Evolutionary conservation across 2,888 invertebrate species (phyloP), one percentile per base, ranked within the genome.

Genomic region (Nymphalis polychloros): DNA sequence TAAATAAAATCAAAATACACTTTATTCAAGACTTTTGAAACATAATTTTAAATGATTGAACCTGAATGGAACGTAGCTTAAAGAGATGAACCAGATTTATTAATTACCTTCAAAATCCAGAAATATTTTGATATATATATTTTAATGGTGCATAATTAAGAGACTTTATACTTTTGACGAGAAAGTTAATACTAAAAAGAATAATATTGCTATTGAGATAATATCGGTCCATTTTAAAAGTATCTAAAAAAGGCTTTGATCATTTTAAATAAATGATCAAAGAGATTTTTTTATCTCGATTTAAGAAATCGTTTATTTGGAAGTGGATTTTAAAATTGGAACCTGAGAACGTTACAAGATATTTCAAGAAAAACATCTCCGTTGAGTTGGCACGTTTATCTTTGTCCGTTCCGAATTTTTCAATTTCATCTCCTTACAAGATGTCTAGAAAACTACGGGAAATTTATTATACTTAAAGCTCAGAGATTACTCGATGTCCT

Each of bases 381-480:
- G 27, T n/a, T 17, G 17, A 49, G 35, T 62, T 20, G 50, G 16
- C 19, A 20, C 60, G 60, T 63, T 52, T 63, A 52, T 63, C 52
- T 50, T 35, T 16, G 41, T 52, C 50, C 20, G 17, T 63, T 48
- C 16, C 48, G 16, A 52, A 57, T 57, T 41, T 63, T 52, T 52
- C 52, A 63, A 52, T 63, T 52, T 35, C 41, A 50, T 20, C 20
- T 63, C 41, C 41, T 35, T 19, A 47, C 55, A 27, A 59, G 59
- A 48, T 48, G 55, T 57, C 41, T 46, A 68, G 68, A 61, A 68
- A 68, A 64, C 64, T 68, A 57, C 5, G 31, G 19, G 49, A 41
- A 64, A 68, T 68, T 64, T 64, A 46, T 64, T 64, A 57, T 46
- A 19, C 59, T 46, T 31, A 46, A 23, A 41, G 27, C 53, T 55